Evolutionary conservation across 2,797 vertebrate genomes (phyloP), one percentile per base, ranked within the genome.

Genomic region (Cephalopachus bancanus): DNA sequence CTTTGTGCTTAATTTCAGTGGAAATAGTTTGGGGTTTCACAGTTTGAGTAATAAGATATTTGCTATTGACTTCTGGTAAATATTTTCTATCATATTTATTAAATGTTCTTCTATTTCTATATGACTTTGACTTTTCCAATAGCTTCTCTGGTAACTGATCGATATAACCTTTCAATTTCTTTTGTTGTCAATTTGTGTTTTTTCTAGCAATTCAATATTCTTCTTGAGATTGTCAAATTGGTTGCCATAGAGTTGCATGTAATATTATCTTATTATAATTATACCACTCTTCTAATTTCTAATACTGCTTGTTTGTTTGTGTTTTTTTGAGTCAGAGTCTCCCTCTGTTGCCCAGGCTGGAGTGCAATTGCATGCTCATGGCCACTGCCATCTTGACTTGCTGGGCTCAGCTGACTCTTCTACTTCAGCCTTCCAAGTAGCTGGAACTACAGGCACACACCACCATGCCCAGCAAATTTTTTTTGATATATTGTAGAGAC

Each of bases 161-260:
- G 71, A 49, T 93, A 93, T 88, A 65, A 65, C 79, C 55, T 55
- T 86, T 96, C 37, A 59, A 2, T 87, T 83, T 91, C 67, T 85
- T 94, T 88, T 88, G 33, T 9, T 71, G 60, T 84, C 14, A 65
- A 16, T 92, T 93, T 79, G 33, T 44, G 64, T 37, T 79, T 84
- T 62, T 89, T 15, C 62, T 33, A 67, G 37, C 12, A 62, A 96
- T 89, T 89, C 10, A 65, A 72, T 62, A 57, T 24, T 84, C 87
- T 89, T 95, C 86, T 93, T 83, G 88, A 51, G 49, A 84, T 76
- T 84, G 88, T 94, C 33, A 51, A 74, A 3, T 91, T 95, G 28
- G 26, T 44, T 92, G 15, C 62, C 30, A 44, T 7, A 33, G 22
- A 83, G 11, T 60, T 89, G 0, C 67, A 84, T 51, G 72, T 37